Conservation (phyloP, 2,113 vertebrate genomes). For the Rhea pennata region DNA sequence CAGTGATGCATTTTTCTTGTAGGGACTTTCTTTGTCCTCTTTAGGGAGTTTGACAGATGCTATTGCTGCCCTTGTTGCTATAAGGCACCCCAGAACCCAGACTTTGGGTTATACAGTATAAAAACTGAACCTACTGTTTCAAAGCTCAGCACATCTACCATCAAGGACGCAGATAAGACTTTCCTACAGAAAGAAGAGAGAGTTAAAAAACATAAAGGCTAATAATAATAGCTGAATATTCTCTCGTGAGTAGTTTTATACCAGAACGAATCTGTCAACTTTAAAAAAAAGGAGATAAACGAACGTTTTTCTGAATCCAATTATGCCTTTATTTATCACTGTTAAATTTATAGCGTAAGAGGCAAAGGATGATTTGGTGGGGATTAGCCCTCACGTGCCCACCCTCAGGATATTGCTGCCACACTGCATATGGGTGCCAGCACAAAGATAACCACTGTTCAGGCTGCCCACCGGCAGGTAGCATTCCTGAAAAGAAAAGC, state of each 20-base stretch:
- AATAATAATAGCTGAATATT: background rate
- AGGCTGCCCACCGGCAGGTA: background rate
- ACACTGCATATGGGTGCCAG: rapidly evolving
- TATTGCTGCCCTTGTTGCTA: background rate
- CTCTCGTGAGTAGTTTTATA: background rate
- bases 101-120: background rate
- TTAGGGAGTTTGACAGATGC: rapidly evolving
- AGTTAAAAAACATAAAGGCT: background rate
- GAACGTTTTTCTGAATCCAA: background rate
- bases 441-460: background rate
- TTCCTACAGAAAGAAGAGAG: background rate
- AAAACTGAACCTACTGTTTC: background rate
- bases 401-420: background rate
- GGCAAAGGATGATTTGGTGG: background rate
- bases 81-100: background rate
- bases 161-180: background rate
- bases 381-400: background rate
- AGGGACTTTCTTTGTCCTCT: background rate
- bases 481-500: background rate
- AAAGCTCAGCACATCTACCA: background rate
- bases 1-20: background rate
- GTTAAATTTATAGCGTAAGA: background rate
- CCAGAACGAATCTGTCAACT: background rate
- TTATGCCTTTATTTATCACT: background rate
- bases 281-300: background rate